Percentiles rank a stretch among this genome's conserved stretches.
These are phyloP conservation scores for Drosophila borealis DNA, from an alignment of 2,888 invertebrate species.

Conservation along the genomic window DNA sequence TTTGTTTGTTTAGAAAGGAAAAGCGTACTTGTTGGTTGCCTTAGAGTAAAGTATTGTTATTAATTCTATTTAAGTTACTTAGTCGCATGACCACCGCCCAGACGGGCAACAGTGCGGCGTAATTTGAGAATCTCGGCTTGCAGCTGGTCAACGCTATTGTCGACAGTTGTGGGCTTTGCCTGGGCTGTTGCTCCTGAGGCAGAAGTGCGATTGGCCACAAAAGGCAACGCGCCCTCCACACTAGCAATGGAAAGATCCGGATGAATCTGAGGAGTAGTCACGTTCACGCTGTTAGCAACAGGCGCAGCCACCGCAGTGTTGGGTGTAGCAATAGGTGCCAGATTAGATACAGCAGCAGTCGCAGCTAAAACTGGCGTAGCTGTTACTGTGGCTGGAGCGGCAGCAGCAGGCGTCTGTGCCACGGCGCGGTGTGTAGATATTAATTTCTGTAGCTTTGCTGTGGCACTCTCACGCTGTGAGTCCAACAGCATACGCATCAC, in stretches of 20 bases:
- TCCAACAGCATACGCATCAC: constrained; percentile 80
- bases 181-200: background rate
- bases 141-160: constrained; percentile 61
- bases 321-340: background rate
- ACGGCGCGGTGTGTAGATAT: constrained; percentile 69
- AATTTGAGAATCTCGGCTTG: constrained; percentile 76
- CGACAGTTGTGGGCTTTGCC: background rate
- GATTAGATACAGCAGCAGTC: background rate
- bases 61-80: constrained; percentile 1
- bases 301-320: background rate
- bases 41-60: background rate
- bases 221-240: constrained; percentile 52
- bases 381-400: background rate
- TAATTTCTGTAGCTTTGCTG: constrained; percentile 80
- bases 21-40: constrained; percentile 14
- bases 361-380: background rate
- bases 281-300: constrained; percentile 6
- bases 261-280: constrained; percentile 65
- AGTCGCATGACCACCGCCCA: constrained; percentile 48
- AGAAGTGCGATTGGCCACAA: background rate
- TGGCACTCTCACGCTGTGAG: constrained; percentile 81
- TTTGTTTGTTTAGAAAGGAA: background rate
- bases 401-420: background rate
- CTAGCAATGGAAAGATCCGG: constrained; percentile 66
- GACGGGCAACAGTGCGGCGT: constrained; percentile 73